Percentiles rank a stretch among this genome's conserved stretches.
These are phyloP conservation scores for Fulmarus glacialis DNA, from an alignment of 2,113 vertebrate genomes.

Conservation along the genomic window DNA sequence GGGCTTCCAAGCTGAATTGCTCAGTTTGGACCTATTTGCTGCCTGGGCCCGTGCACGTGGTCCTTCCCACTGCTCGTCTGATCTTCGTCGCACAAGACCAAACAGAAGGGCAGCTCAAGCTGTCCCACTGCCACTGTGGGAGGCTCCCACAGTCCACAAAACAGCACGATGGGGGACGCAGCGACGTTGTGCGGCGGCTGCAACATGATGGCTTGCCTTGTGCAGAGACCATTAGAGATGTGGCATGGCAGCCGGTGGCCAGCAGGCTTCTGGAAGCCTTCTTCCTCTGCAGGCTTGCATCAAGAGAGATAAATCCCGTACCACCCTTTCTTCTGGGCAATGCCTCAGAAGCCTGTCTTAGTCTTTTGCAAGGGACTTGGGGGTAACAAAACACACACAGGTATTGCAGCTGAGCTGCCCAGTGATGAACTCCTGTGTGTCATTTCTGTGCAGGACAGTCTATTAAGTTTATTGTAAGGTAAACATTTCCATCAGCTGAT, in stretches of 20 bases:
- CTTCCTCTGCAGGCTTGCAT: background rate
- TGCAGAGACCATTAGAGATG: background rate
- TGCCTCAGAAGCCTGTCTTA: background rate
- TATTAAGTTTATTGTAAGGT: background rate
- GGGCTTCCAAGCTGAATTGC: background rate
- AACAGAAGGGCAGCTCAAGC: background rate
- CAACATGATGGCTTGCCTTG: background rate
- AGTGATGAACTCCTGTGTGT: background rate
- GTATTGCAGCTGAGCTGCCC: background rate
- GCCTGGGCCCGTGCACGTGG: background rate
- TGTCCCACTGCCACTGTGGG: background rate
- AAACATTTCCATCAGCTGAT: background rate
- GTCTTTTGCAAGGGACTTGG: background rate
- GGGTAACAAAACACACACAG: background rate
- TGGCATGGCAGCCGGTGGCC: rapidly evolving
- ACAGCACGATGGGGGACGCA: background rate
- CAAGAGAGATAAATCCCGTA: background rate
- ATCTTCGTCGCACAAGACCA: background rate
- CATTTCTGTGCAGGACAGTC: background rate
- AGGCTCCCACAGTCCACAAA: background rate
- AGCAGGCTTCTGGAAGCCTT: background rate
- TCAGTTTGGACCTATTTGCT: background rate
- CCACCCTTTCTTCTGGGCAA: background rate
- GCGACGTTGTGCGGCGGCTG: background rate
- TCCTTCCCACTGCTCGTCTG: background rate